Evolutionary conservation across 2,797 vertebrate species (phyloP).

Genomic region (Chiroxiphia lanceolata): DNA sequence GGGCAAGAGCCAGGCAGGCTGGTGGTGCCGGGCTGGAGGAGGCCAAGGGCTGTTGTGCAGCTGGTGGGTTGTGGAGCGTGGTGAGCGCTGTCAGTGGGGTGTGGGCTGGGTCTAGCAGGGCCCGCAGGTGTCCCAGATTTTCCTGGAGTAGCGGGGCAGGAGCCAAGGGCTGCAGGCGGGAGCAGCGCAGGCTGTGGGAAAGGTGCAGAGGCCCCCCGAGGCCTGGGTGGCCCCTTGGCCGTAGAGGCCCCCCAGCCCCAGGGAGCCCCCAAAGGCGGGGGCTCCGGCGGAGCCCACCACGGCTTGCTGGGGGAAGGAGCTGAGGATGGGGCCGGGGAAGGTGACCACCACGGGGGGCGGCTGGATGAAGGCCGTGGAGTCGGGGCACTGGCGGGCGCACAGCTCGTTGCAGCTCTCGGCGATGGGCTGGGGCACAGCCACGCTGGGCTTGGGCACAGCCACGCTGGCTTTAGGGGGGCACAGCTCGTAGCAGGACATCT

Average conservation of each 20-base stretch:
- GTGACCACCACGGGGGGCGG: background rate
- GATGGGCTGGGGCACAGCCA: background rate
- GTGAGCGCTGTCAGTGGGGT: too few species aligned
- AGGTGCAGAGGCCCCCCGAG: background rate
- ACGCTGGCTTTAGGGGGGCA: background rate
- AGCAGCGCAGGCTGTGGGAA: background rate
- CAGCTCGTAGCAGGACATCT: constrained; percentile 47
- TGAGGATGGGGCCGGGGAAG: constrained; percentile 56
- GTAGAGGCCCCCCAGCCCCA: background rate
- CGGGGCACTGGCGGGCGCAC: background rate
- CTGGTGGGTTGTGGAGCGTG: too few species aligned
- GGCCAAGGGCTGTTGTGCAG: too few species aligned
- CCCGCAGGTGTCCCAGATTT: background rate
- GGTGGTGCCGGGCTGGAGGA: too few species aligned
- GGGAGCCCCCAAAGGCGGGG: background rate
- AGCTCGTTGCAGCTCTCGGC: constrained; percentile 25
- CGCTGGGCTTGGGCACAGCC: background rate
- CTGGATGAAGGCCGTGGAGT: background rate
- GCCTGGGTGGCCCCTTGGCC: background rate
- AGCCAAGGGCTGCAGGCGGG: background rate
- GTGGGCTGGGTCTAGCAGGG: background rate
- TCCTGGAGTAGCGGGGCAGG: background rate
- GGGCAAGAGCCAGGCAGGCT: too few species aligned
- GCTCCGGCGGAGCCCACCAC: background rate
- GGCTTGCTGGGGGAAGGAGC: constrained; percentile 36